Percentiles rank a stretch among this genome's conserved stretches.
Conservation (phyloP, 2,797 vertebrate species). For the Schizopygopsis pylzovi region DNA sequence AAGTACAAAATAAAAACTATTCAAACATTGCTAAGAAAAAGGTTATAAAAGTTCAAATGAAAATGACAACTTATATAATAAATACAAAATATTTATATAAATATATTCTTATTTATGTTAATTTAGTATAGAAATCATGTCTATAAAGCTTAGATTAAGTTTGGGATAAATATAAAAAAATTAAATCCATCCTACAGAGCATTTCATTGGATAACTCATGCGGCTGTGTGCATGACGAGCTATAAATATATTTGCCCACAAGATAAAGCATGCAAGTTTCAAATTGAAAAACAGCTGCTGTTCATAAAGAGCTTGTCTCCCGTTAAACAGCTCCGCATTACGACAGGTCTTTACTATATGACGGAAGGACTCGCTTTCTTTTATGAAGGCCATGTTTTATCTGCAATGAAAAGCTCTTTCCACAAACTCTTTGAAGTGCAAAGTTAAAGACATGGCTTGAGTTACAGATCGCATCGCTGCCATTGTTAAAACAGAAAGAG, state of each 20-base stretch:
- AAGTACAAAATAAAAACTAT: not conserved
- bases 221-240: not conserved
- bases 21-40: not conserved
- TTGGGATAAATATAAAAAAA: too few relatives aligned
- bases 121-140: too few relatives aligned
- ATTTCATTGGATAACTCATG: not conserved
- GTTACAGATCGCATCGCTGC: conserved; percentile 60
- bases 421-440: conserved; percentile 64
- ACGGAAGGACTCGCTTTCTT: conserved; percentile 66
- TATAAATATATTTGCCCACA: not conserved
- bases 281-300: not conserved
- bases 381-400: conserved; percentile 55
- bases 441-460: conserved; percentile 54
- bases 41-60: not conserved
- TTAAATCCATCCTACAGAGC: not conserved
- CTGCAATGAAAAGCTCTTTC: conserved; percentile 58
- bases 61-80: not conserved
- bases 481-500: conserved; percentile 62
- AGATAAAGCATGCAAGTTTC: not conserved
- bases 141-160: too few relatives aligned
- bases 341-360: conserved; percentile 31
- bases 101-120: not conserved
- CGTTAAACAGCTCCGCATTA: conserved; percentile 45
- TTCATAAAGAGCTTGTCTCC: conserved; percentile 16
- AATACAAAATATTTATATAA: too few relatives aligned